Conservation (phyloP, 2,797 vertebrate species). For the Macropus fuliginosus region DNA sequence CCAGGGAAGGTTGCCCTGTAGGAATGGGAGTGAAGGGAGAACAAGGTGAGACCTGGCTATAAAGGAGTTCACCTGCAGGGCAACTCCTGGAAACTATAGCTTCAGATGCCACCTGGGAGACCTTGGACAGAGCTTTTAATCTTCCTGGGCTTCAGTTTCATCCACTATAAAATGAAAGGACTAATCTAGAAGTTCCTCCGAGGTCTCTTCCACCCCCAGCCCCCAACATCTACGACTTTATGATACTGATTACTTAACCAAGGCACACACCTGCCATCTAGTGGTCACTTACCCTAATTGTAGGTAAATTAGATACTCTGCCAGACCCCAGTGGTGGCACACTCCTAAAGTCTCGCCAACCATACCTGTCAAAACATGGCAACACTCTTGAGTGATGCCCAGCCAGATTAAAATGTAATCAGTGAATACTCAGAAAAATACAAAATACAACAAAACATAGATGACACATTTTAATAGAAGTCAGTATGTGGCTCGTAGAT, state of each 20-base stretch:
- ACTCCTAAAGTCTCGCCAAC: background rate
- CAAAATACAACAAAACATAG: background rate
- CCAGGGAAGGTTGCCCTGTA: background rate
- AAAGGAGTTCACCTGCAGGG: background rate
- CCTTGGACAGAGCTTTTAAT: background rate
- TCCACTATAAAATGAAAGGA: background rate
- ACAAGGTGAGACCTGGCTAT: background rate
- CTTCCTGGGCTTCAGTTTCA: background rate
- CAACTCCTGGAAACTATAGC: background rate
- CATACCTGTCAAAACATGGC: background rate
- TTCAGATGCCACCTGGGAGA: background rate
- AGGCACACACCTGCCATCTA: conserved; percentile 40
- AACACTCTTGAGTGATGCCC: background rate
- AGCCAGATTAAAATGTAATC: background rate
- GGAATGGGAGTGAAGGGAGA: background rate
- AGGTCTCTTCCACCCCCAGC: background rate
- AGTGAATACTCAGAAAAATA: background rate
- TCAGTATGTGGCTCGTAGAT: background rate
- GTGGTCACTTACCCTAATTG: conserved; percentile 30
- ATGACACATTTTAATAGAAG: background rate
- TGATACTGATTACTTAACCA: background rate
- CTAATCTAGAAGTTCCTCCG: background rate
- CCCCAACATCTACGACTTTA: background rate
- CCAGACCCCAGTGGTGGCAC: background rate
- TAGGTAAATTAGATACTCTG: conserved; percentile 38